These are phyloP conservation scores for Hypercompe scribonia DNA, from an alignment of 2,888 invertebrate genomes.

Conservation along the genomic window DNA sequence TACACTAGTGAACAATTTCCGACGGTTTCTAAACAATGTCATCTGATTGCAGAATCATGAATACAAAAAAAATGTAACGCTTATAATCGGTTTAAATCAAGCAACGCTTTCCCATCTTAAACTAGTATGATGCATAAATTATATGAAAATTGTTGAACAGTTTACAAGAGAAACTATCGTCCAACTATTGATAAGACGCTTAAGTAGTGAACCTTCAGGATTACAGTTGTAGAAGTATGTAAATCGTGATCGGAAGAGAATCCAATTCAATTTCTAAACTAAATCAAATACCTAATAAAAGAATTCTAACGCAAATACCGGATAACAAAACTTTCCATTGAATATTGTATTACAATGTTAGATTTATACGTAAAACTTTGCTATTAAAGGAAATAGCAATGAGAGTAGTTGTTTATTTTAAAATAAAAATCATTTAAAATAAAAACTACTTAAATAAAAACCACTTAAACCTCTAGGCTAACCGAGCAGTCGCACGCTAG, in stretches of 20 bases:
- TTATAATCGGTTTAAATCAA: no score
- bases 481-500: no score
- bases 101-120: neutral
- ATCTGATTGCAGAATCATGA: no score
- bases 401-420: neutral
- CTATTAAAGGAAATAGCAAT: neutral
- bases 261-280: constrained; percentile 3
- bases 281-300: constrained; percentile 31
- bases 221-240: constrained; percentile 64
- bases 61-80: no score
- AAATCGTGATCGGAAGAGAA: constrained; percentile 39
- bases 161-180: constrained; percentile 46
- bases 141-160: constrained; percentile 47
- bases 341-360: constrained; percentile 32
- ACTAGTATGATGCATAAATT: constrained; percentile 27
- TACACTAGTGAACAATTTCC: no score
- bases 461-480: no score
- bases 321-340: constrained; percentile 40
- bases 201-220: constrained; percentile 57
- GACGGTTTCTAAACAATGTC: no score
- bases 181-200: constrained; percentile 52
- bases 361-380: constrained; percentile 19
- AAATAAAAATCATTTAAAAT: no score
- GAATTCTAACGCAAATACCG: constrained; percentile 33
- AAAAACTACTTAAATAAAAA: no score